Evolutionary conservation across 2,888 invertebrate species (phyloP).

Genomic region (Abscondita cerata): DNA sequence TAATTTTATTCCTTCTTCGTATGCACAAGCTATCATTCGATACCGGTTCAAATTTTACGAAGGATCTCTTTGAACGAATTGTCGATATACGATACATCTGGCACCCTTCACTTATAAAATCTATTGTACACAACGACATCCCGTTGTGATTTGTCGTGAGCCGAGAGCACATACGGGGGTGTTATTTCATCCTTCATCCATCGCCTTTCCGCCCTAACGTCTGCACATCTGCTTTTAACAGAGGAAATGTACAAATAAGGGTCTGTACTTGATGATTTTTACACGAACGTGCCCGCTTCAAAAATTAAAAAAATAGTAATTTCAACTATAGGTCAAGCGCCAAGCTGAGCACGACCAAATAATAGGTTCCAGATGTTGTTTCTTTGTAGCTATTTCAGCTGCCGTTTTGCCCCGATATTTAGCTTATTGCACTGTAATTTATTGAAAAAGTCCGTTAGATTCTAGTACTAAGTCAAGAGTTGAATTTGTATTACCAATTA

Average conservation of each 20-base stretch:
- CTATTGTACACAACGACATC: constrained; percentile 3
- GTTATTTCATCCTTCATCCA: constrained; percentile 7
- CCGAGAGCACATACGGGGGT: constrained; percentile 10
- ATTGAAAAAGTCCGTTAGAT: too few relatives aligned
- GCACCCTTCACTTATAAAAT: constrained; percentile 11
- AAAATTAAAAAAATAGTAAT: too few relatives aligned
- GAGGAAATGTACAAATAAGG: background rate
- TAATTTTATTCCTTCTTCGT: background rate
- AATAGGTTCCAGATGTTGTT: too few relatives aligned
- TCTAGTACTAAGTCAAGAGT: too few relatives aligned
- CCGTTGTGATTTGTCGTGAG: constrained; percentile 22
- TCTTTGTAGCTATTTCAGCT: background rate
- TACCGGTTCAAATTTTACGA: background rate
- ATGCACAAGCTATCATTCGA: background rate
- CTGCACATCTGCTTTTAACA: constrained; percentile 17
- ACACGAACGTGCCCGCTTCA: too few relatives aligned
- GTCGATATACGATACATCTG: constrained; percentile 10
- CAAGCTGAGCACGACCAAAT: too few relatives aligned
- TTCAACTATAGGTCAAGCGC: too few relatives aligned
- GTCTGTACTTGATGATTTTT: too few relatives aligned
- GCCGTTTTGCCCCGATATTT: background rate
- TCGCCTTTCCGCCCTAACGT: constrained; percentile 6
- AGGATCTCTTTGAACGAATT: background rate
- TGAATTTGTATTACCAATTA: too few relatives aligned
- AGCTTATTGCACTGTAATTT: too few relatives aligned